Base-by-base conservation (phyloP, 2,113 vertebrate species). In the Urocitellus parryii region DNA sequence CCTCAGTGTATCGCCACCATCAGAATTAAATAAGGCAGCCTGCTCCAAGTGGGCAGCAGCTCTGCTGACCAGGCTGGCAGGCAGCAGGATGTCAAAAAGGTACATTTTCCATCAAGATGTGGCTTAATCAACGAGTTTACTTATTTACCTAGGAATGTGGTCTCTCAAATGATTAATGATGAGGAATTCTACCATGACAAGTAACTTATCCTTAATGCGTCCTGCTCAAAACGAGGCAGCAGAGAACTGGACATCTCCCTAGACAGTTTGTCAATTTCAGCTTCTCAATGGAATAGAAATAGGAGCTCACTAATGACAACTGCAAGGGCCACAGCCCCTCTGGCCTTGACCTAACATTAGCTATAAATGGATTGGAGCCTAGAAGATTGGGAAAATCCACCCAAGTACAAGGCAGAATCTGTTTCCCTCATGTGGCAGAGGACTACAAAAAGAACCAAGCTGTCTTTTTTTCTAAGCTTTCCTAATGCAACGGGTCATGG, bases 301-400 rank as follows among this genome's bases (percentile, higher is more conserved):
- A 77, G 96, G 87, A 96, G 92, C 91, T 96, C 45, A 53, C 87
- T 93, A 93, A 91, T 73, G 96, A 95, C 91, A 93, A 85, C 80
- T 45, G 87, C 0, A 4, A 76, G 63, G 89, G 91, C 83, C 80
- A 18, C 0, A 34, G 89, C 58, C 91, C 85, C 81, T 92, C 81
- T 58, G 74, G 90, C 85, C 88, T 83, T 89, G 96, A 90, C 92
- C 92, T 96, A 58, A 87, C 34, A 74, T 88, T 96, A 94, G 84
- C 94, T 93, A 65, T 77, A 87, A 96, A 78, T 93, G 95, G 91
- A 90, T 8, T 53, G 53, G 90, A 74, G 48, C 81, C 87, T 67
- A 45, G 39, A 4, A 73, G 58, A 89, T 0, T 37, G 72, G 74
- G 70, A 65, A 96, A 95, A 63, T n/a, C 53, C 86, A 95, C 80